These are phyloP conservation scores for Jordanella pulchra DNA, from an alignment of 2,797 vertebrate genomes.

Conservation along the genomic window DNA sequence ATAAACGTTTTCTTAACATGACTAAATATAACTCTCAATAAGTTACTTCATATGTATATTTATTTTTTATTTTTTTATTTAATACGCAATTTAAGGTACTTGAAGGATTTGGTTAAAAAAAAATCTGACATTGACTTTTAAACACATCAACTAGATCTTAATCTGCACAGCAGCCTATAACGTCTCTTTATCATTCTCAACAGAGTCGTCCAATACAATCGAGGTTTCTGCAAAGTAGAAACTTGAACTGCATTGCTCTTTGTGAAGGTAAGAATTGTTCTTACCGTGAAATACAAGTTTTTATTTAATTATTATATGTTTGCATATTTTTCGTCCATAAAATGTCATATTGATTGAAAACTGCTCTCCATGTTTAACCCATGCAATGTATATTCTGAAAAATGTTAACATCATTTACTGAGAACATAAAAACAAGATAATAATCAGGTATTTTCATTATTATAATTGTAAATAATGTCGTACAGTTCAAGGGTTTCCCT, in stretches of 20 bases:
- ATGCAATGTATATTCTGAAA: not conserved
- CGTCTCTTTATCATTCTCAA: slow-evolving; percentile 29
- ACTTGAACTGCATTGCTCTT: slow-evolving; percentile 98
- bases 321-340: not conserved
- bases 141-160: slow-evolving; percentile 1
- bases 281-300: not conserved
- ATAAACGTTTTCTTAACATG: not conserved
- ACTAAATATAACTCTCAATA: not conserved
- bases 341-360: not conserved
- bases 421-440: not conserved
- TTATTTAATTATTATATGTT: not conserved
- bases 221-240: slow-evolving; percentile 97
- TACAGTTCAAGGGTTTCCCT: not conserved
- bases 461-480: not conserved
- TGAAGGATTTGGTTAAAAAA: not conserved
- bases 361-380: not conserved
- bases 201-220: slow-evolving; percentile 97
- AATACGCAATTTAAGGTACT: not conserved
- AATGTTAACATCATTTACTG: not conserved
- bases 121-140: not conserved
- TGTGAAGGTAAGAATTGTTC: slow-evolving; percentile 89
- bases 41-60: not conserved
- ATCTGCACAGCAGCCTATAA: slow-evolving; percentile 9
- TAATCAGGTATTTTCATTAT: not conserved
- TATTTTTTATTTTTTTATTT: not conserved